Evolutionary conservation across 53 echinoderm and acorn worm species (phyloP).

Genomic region (Holothuria leucospilota): DNA sequence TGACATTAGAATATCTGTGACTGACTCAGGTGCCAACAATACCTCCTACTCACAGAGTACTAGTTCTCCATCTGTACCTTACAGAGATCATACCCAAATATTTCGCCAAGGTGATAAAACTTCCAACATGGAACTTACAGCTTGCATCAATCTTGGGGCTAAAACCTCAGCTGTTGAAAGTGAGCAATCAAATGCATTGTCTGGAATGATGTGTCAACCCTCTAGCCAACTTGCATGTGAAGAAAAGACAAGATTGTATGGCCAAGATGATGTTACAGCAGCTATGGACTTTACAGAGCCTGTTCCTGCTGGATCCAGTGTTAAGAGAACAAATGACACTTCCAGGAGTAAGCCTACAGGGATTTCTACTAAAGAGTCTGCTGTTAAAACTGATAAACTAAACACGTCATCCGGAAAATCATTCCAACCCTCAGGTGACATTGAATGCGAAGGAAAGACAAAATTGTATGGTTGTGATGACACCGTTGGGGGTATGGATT

Average conservation of each 20-base stretch:
- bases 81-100: background rate
- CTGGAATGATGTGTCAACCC: background rate
- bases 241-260: constrained; percentile 23
- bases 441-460: background rate
- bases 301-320: background rate
- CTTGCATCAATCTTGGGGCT: background rate
- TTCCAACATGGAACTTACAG: constrained; percentile 13
- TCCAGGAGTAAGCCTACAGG: too few species aligned
- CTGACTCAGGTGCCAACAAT: too few species aligned
- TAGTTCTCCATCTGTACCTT: background rate
- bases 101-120: constrained; percentile 18
- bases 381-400: too few species aligned
- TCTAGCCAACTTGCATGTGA: background rate
- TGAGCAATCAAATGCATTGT: background rate
- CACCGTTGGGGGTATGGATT: background rate
- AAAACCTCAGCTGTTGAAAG: background rate
- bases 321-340: too few species aligned
- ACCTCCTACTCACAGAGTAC: too few species aligned
- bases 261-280: constrained; percentile 3
- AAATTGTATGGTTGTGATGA: constrained; percentile 2
- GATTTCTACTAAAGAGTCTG: too few species aligned
- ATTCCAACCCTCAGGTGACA: background rate
- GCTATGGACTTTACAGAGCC: constrained; percentile 28
- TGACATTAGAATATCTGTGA: too few species aligned
- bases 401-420: too few species aligned